Percentiles rank a stretch among this genome's conserved stretches.
phyloP scores from a whole-genome alignment of 2,113 vertebrate species.

The Nycticorax nycticorax region DNA sequence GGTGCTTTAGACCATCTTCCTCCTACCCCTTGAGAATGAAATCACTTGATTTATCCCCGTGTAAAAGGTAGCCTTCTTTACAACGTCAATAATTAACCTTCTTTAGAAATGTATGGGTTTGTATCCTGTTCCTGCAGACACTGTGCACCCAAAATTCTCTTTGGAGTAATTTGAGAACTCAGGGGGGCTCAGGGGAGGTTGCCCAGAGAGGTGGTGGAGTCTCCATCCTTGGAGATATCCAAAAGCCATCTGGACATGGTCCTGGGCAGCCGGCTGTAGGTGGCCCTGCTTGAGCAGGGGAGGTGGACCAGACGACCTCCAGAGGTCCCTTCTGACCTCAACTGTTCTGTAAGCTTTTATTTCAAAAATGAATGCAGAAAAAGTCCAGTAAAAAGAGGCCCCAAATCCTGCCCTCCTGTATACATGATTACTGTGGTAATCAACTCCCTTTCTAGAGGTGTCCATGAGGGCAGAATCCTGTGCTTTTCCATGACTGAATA shows the following conservation, averaged over 20 bases:
- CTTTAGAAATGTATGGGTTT: not conserved
- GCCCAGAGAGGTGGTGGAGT: not conserved
- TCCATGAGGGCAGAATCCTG: too few relatives aligned
- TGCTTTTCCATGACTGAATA: not conserved
- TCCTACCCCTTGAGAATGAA: not conserved
- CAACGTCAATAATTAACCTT: not conserved
- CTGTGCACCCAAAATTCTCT: not conserved
- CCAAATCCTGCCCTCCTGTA: not conserved
- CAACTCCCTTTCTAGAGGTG: not conserved
- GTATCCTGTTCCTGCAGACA: not conserved
- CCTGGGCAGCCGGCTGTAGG: not conserved
- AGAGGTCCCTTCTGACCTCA: not conserved
- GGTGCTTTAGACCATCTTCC: not conserved
- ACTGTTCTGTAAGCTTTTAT: not conserved
- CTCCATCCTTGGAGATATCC: not conserved
- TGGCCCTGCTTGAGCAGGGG: not conserved
- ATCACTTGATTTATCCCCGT: not conserved
- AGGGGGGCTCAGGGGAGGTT: not conserved
- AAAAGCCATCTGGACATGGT: not conserved
- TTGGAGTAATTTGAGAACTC: not conserved
- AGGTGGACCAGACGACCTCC: not conserved
- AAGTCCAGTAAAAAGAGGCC: not conserved
- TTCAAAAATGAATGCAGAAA: not conserved
- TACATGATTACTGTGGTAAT: not conserved
- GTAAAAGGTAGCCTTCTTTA: not conserved